Percentiles rank a stretch among this genome's conserved stretches.
Evolutionary conservation across 2,113 vertebrate species (phyloP).

Genomic region (Callipepla squamata): DNA sequence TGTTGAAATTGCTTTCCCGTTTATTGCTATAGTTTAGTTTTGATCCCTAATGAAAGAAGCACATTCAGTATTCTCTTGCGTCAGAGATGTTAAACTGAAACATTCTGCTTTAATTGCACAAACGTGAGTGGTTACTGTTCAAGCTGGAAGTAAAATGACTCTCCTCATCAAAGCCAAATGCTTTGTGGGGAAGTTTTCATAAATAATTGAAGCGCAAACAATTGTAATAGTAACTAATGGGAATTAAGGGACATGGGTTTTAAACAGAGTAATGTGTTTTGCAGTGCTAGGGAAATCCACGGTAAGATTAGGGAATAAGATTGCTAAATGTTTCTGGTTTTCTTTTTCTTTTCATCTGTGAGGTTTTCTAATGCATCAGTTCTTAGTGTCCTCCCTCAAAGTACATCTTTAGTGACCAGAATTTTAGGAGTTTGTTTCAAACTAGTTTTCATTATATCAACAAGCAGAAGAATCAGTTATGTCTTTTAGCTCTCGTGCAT

Average conservation of each 20-base stretch:
- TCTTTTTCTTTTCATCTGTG: neutral
- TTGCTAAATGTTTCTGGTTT: neutral
- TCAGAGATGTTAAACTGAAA: slow-evolving; percentile 29
- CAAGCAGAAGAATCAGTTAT: neutral
- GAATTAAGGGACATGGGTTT: slow-evolving; percentile 10
- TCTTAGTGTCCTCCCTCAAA: neutral
- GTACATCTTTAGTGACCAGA: neutral
- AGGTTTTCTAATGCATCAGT: neutral
- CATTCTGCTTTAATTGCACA: slow-evolving; percentile 50
- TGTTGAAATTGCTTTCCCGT: slow-evolving; percentile 21
- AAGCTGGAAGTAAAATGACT: slow-evolving; percentile 45
- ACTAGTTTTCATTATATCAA: neutral
- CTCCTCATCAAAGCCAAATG: slow-evolving; percentile 47
- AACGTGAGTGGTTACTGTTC: neutral
- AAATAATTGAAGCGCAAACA: slow-evolving; percentile 61
- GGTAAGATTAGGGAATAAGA: neutral
- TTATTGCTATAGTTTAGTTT: slow-evolving; percentile 57
- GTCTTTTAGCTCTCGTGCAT: neutral
- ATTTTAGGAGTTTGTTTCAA: neutral
- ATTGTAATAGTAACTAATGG: slow-evolving; percentile 47
- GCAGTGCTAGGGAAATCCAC: neutral
- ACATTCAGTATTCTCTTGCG: slow-evolving; percentile 52
- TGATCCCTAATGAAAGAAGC: slow-evolving; percentile 57
- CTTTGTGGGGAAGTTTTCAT: slow-evolving; percentile 43
- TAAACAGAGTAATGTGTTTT: slow-evolving; percentile 25